Base-by-base conservation (phyloP, 2,113 vertebrate genomes). In the Oxygymnocypris stewartii region DNA sequence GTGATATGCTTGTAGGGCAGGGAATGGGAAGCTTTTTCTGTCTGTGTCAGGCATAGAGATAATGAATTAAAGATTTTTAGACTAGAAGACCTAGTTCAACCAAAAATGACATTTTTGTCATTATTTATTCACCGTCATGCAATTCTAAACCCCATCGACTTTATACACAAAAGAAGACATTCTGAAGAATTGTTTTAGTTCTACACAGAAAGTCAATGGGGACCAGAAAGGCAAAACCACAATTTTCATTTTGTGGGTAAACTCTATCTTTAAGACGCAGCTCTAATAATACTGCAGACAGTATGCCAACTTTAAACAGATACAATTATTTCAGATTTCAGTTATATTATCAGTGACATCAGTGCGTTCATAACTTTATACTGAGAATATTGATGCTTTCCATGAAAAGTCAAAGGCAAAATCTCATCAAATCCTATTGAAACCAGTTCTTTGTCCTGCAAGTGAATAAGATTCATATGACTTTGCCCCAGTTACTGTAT, bases 401-500 rank as follows among this genome's bases (percentile, higher is more conserved):
- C 28, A 31, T 51, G 35, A 35, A 78, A 12, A 84, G 20, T 54
- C 54, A 84, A n/a, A 6, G 20, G 12, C 9, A 78, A 78, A 47
- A 18, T 79, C 16, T 57, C 16, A 54, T 28, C 31, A 28, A 78
- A 35, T 35, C 47, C 14, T 18, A 31, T 11, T 78, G 47, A 49
- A 78, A 8, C 28, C 73, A 76, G n/a, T 20, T 84, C n/a, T 77
- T 49, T 85, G 16, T 65, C 57, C 54, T 31, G 47, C 69, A 76
- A 73, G 35, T 40, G 18, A 73, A 73, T 16, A 71, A 1, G 14
- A 31, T 2, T 28, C n/a, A 35, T 49, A 57, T 57, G 67, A 59
- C n/a, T 87, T 40, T 81, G 54, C 9, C 67, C 67, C 16, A 35
- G 51, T 81, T 75, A n/a, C n/a, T n/a, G n/a, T n/a, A 63, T 54